These are phyloP conservation scores for Myopa tessellatipennis DNA, from an alignment of 2,888 invertebrate genomes.

Conservation along the genomic window DNA sequence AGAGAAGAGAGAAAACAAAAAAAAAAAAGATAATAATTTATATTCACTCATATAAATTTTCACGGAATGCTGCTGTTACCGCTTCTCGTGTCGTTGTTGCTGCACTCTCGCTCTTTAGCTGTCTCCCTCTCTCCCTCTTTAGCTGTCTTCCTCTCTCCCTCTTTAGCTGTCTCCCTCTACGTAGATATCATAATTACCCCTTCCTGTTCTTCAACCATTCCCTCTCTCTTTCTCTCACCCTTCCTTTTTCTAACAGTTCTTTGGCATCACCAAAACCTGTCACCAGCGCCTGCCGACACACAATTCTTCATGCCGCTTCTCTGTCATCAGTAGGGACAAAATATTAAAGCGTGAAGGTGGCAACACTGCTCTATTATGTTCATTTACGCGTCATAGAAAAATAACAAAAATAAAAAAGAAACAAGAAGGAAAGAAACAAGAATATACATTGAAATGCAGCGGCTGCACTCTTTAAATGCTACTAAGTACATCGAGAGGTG, in stretches of 20 bases:
- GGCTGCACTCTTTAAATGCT: background rate
- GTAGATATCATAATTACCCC: background rate
- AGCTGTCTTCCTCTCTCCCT: background rate
- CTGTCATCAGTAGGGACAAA: too few relatives aligned
- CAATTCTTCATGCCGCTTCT: too few relatives aligned
- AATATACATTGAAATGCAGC: background rate
- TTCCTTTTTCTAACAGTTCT: background rate
- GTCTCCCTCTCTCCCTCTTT: background rate
- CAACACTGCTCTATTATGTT: background rate
- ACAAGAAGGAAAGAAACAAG: background rate
- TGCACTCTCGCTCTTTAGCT: background rate
- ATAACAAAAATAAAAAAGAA: background rate
- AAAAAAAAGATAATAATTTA: background rate
- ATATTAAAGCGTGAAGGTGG: background rate
- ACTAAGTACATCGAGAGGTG: background rate
- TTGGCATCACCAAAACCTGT: background rate
- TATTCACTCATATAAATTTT: slow-evolving; percentile 19
- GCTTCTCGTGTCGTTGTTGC: slow-evolving; percentile 9
- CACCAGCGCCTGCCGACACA: background rate
- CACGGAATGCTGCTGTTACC: background rate
- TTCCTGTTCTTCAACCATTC: too few relatives aligned
- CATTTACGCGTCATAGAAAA: background rate
- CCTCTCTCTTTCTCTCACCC: too few relatives aligned
- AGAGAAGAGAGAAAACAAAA: background rate
- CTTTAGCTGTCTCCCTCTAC: background rate